Evolutionary conservation across 2,797 vertebrate genomes (phyloP).

Genomic region (Poeciliopsis gracilis): DNA sequence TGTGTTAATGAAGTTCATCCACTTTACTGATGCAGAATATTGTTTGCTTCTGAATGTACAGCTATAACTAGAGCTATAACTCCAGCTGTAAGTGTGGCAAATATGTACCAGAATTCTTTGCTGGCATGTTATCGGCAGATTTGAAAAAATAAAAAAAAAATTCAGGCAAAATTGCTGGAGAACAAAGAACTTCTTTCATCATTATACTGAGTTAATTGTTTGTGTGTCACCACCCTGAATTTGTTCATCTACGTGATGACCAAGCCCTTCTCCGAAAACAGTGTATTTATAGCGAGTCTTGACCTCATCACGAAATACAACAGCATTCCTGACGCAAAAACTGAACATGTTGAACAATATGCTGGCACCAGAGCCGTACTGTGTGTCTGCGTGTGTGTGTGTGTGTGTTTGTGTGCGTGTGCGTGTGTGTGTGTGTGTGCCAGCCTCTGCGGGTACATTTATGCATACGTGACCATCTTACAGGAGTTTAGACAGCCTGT

Average conservation of each 20-base stretch:
- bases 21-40: background rate
- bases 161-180: background rate
- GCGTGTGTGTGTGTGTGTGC: slow-evolving; percentile 14
- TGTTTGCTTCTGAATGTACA: background rate
- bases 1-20: background rate
- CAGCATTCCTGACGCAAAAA: slow-evolving; percentile 55
- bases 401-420: background rate
- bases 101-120: background rate
- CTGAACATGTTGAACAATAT: slow-evolving; percentile 68
- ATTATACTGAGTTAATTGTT: slow-evolving; percentile 37
- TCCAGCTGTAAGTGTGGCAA: no score
- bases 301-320: slow-evolving; percentile 47
- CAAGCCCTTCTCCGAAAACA: slow-evolving; percentile 25
- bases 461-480: slow-evolving; percentile 47
- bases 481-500: slow-evolving; percentile 27
- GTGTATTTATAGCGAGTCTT: slow-evolving; percentile 45
- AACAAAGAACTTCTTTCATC: slow-evolving; percentile 11
- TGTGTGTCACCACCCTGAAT: slow-evolving; percentile 28
- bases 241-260: slow-evolving; percentile 51
- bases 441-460: slow-evolving; percentile 12
- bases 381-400: slow-evolving; percentile 8
- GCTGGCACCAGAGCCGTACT: slow-evolving; percentile 44
- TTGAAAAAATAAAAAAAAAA: background rate
- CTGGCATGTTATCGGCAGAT: background rate
- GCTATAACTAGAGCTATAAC: background rate